Percentiles rank a stretch among this genome's conserved stretches.
Conservation (phyloP, 2,113 vertebrate genomes). For the Falco punctatus region DNA sequence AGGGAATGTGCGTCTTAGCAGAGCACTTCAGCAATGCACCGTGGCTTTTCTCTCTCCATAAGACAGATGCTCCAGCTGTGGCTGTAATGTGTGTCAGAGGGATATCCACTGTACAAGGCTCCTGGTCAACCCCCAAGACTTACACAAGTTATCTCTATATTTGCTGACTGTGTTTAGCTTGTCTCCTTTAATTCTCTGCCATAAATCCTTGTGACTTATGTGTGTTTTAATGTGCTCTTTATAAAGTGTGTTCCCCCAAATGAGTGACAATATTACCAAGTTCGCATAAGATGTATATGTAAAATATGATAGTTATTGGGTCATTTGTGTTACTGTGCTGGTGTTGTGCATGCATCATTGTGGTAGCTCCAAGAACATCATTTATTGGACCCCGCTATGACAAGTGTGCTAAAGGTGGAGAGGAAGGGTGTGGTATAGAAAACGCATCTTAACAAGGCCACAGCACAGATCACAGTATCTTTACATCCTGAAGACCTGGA, state of each 20-base stretch:
- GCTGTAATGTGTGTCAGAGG: not conserved
- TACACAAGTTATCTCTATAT: not conserved
- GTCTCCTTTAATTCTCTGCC: not conserved
- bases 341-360: not conserved
- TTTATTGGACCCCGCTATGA: not conserved
- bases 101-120: not conserved
- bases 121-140: not conserved
- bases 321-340: not conserved
- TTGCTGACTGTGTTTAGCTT: not conserved
- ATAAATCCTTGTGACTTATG: not conserved
- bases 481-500: not conserved
- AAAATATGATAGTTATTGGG: not conserved
- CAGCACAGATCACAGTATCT: not conserved
- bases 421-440: not conserved
- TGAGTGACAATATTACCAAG: not conserved
- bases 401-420: not conserved
- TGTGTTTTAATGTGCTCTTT: not conserved
- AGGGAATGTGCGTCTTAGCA: not conserved
- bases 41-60: not conserved
- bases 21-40: not conserved
- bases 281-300: not conserved
- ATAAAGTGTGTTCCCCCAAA: fast-evolving
- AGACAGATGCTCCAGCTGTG: not conserved
- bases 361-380: not conserved
- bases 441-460: not conserved